Base-by-base conservation (phyloP, 2,888 invertebrate genomes). In the Iselma pallidipennis region DNA sequence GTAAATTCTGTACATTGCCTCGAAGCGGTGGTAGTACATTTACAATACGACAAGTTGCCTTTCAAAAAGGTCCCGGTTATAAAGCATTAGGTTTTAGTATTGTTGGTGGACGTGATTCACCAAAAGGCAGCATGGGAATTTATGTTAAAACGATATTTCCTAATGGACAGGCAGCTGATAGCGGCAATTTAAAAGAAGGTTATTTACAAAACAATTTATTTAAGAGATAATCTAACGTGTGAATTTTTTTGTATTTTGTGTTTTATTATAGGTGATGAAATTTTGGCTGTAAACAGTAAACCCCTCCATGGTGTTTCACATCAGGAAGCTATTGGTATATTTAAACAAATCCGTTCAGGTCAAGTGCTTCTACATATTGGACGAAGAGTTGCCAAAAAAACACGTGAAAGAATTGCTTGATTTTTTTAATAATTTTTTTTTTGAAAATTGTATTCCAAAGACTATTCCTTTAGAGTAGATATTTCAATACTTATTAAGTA, bases 61-160 rank as follows among this genome's bases (percentile, higher is more conserved):
- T 92, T 79, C 89, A 90, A 82, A 95, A 95, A 82, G 94, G 94
- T 26, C 87, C 87, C 4, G 91, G 93, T 26, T 89, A 91, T 74
- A 94, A 93, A 80, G 93, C 94, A 57, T 85, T 95, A 54, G 95
- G 95, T 33, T 95, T 95, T 79, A 94, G 94, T 78, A 93, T 95
- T 72, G 95, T 95, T 28, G 95, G 95, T 55, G 95, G 95, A 50
- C 87, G 89, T 53, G 95, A 95, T 81, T 93, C 94, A 2, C 91
- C 94, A 0, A 91, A 91, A 81, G 94, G 94, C 49, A 89, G 89
- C 79, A 91, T 94, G 88, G 94, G 94, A 49, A 94, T 95, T 79
- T 94, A 91, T 80, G 92, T 95, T 4, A 92, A 94, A 82, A 92
- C 94, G 7, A 91, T 95, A 51, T 92, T 94, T 78, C 90, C 91